Evolutionary conservation across 2,797 vertebrate species (phyloP).

Genomic region (Lutjanus campechanus): DNA sequence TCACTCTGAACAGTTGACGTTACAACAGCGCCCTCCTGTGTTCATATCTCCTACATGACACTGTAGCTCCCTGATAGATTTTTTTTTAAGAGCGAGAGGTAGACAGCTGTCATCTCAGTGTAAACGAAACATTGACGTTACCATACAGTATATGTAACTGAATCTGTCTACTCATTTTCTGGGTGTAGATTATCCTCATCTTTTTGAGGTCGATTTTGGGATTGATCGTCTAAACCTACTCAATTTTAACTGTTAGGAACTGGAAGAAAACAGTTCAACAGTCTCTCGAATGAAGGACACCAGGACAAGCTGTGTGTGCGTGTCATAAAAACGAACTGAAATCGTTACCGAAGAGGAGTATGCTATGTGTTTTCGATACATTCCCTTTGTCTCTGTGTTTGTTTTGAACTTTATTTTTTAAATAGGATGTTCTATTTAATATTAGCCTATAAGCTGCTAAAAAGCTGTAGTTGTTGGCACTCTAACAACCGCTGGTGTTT

Average conservation of each 20-base stretch:
- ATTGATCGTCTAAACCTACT: not conserved
- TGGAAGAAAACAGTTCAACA: not conserved
- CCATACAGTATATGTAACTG: not conserved
- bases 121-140: not conserved
- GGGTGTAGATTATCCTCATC: constrained; percentile 11
- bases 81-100: not conserved
- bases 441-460: constrained; percentile 66
- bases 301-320: constrained; percentile 17
- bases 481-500: constrained; percentile 24
- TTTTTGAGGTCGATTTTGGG: not conserved
- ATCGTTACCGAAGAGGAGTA: constrained; percentile 40
- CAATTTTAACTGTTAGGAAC: constrained; percentile 10
- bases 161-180: constrained; percentile 6
- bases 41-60: constrained; percentile 30
- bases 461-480: constrained; percentile 49
- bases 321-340: constrained; percentile 31
- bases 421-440: constrained; percentile 46
- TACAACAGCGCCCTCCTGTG: constrained; percentile 70
- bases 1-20: constrained; percentile 16
- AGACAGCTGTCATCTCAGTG: constrained; percentile 5
- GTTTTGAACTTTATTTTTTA: constrained; percentile 46
- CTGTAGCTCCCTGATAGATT: constrained; percentile 29
- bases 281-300: constrained; percentile 4
- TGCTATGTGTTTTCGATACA: constrained; percentile 68
- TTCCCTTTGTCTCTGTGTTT: constrained; percentile 66